Conservation (phyloP, 2,113 vertebrate species). For the Deroptyus accipitrinus region DNA sequence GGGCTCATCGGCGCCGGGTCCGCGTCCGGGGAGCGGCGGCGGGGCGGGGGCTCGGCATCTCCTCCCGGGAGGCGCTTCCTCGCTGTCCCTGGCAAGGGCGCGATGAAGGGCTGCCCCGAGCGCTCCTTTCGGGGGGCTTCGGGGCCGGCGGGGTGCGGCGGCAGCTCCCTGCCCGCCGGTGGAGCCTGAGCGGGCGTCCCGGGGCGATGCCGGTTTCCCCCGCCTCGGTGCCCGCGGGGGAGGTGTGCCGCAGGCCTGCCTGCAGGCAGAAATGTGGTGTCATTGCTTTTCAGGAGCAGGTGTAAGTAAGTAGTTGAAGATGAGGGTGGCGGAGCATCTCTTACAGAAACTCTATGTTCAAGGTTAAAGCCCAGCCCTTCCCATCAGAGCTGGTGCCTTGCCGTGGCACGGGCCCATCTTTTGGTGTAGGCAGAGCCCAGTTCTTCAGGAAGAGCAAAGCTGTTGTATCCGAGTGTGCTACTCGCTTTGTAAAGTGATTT, state of each 20-base stretch:
- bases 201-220: not conserved
- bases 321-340: not conserved
- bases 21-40: not conserved
- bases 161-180: too few species aligned
- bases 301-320: not conserved
- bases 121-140: not conserved
- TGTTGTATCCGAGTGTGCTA: not conserved
- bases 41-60: not conserved
- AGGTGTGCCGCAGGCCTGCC: not conserved
- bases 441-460: not conserved
- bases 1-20: not conserved
- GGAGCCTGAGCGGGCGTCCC: not conserved
- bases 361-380: slow-evolving; percentile 26
- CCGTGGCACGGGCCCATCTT: not conserved
- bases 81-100: not conserved
- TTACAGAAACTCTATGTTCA: not conserved
- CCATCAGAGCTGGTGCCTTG: not conserved
- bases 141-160: not conserved
- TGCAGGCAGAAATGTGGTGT: slow-evolving; percentile 35
- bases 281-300: slow-evolving; percentile 13
- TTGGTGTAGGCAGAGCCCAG: not conserved
- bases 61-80: not conserved
- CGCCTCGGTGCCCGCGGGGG: not conserved
- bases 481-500: not conserved
- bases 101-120: not conserved